These are phyloP conservation scores for Gymnodraco acuticeps DNA, from an alignment of 2,797 vertebrate species.

Conservation along the genomic window DNA sequence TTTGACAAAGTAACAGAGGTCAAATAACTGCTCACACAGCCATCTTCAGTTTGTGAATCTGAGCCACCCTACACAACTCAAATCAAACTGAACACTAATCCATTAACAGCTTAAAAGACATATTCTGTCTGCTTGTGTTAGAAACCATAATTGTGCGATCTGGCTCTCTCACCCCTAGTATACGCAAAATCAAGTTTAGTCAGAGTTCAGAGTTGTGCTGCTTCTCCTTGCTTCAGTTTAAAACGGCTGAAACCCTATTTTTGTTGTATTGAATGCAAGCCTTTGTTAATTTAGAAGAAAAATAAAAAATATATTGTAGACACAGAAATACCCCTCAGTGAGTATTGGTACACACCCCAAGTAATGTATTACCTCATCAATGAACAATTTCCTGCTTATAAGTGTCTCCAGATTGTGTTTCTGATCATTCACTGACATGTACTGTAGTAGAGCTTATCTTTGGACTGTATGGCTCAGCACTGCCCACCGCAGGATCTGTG, in stretches of 20 bases:
- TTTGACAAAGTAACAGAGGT: constrained; percentile 3
- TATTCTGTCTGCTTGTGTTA: neutral
- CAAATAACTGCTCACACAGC: neutral
- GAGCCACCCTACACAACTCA: neutral
- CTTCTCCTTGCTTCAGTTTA: neutral
- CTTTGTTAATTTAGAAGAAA: neutral
- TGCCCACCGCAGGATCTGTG: constrained; percentile 76
- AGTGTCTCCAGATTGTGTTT: neutral
- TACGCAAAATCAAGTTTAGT: neutral
- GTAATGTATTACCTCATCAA: neutral
- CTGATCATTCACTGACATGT: constrained; percentile 17
- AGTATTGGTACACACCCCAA: neutral
- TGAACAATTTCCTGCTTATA: neutral
- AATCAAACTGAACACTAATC: neutral
- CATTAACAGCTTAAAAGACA: neutral
- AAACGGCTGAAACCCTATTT: neutral
- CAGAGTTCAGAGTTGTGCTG: neutral
- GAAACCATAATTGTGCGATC: neutral
- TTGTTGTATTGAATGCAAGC: neutral
- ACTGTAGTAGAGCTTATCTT: constrained; percentile 13
- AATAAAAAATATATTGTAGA: neutral
- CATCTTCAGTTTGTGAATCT: neutral
- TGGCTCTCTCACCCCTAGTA: neutral
- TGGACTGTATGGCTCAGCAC: constrained; percentile 59
- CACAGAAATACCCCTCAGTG: neutral